Conservation (phyloP, 2,888 invertebrate species). For the Leptopilina drosophilae region DNA sequence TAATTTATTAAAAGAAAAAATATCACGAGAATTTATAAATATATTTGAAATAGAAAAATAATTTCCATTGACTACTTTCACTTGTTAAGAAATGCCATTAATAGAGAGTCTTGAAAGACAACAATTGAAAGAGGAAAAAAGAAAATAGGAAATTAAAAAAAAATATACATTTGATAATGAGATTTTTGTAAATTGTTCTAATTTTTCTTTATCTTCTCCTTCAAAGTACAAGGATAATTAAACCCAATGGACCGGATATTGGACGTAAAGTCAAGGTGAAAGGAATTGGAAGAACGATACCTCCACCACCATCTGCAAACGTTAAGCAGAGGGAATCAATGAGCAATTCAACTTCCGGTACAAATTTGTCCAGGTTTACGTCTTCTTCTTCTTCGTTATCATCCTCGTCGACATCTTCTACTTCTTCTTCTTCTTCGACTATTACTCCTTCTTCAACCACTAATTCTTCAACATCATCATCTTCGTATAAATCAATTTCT, state of each 20-base stretch:
- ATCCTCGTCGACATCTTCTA: conserved; percentile 52
- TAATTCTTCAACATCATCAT: conserved; percentile 72
- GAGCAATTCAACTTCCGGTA: conserved; percentile 68
- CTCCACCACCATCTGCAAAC: conserved; percentile 70
- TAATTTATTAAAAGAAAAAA: too few species aligned
- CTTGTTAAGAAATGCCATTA: too few species aligned
- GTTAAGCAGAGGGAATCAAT: conserved; percentile 70
- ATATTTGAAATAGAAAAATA: too few species aligned
- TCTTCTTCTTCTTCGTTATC: conserved; percentile 63
- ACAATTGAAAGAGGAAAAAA: too few species aligned
- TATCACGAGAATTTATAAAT: too few species aligned
- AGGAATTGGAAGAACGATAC: conserved; percentile 66
- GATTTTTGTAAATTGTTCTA: background rate
- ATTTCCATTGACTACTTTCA: too few species aligned
- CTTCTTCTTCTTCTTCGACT: conserved; percentile 30
- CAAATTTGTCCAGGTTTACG: conserved; percentile 67
- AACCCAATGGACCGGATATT: conserved; percentile 93
- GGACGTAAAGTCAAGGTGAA: conserved; percentile 92
- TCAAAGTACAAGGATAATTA: conserved; percentile 92
- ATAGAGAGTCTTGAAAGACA: too few species aligned
- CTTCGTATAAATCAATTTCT: conserved; percentile 78
- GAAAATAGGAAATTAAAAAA: too few species aligned
- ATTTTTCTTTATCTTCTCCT: conserved; percentile 62
- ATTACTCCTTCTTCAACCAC: background rate
- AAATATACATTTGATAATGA: background rate